Conservation (phyloP, 2,113 vertebrate species). For the Heterotilapia buettikoferi region DNA sequence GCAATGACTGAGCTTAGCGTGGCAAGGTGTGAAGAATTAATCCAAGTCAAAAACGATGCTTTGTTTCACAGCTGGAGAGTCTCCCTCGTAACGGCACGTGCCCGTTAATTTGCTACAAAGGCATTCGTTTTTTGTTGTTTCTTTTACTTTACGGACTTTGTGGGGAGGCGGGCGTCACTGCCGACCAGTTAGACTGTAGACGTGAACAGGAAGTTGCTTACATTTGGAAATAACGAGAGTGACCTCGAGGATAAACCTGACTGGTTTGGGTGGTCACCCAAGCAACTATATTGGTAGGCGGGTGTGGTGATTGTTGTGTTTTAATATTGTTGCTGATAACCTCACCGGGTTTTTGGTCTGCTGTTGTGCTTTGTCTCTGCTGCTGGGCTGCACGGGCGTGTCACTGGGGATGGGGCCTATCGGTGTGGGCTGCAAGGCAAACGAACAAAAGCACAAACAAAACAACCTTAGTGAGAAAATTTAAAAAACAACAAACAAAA, state of each 20-base stretch:
- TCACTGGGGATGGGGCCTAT: constrained; percentile 92
- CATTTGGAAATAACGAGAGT: not conserved
- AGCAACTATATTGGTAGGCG: not conserved
- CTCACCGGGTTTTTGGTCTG: constrained; percentile 95
- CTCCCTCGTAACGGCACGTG: not conserved
- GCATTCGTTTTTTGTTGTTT: not conserved
- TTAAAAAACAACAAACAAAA: not conserved
- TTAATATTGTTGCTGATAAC: not conserved
- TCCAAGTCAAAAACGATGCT: constrained; percentile 1
- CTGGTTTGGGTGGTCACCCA: not conserved
- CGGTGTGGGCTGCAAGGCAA: constrained; percentile 80
- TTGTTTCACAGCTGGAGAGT: constrained; percentile 11
- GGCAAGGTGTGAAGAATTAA: constrained; percentile 32
- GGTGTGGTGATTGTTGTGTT: not conserved
- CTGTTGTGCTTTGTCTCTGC: constrained; percentile 88
- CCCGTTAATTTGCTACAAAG: not conserved
- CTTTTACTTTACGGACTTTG: not conserved
- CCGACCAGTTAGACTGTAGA: not conserved
- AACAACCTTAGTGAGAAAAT: not conserved
- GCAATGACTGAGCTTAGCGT: constrained; percentile 58
- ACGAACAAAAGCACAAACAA: not conserved
- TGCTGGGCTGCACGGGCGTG: constrained; percentile 80
- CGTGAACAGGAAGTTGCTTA: constrained; percentile 7
- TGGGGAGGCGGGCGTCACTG: not conserved
- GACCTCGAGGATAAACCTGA: not conserved